Evolutionary conservation across 2,113 vertebrate species (phyloP).

Genomic region (Craseonycteris thonglongyai): DNA sequence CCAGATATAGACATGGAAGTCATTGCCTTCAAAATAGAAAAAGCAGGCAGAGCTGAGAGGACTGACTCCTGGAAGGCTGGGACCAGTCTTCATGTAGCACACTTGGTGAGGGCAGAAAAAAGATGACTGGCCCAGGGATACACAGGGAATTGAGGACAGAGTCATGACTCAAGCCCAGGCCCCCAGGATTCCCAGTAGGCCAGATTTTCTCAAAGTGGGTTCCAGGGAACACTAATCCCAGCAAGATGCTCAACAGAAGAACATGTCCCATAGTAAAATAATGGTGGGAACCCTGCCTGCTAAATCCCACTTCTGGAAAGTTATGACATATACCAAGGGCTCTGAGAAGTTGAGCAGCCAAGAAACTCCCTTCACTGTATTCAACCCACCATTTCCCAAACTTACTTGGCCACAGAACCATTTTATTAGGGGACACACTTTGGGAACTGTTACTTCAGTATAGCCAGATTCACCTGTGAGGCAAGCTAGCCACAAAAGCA

Average conservation of each 20-base stretch:
- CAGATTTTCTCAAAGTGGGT: background rate
- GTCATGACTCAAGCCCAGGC: background rate
- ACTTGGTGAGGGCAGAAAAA: background rate
- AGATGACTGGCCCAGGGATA: background rate
- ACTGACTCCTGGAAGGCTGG: background rate
- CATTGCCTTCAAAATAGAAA: background rate
- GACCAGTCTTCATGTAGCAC: background rate
- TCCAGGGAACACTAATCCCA: background rate
- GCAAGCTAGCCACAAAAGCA: background rate
- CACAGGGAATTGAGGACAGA: background rate
- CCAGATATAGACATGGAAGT: background rate
- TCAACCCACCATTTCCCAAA: background rate
- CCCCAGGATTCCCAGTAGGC: background rate
- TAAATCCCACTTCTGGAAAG: slow-evolving; percentile 13
- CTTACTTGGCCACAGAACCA: background rate
- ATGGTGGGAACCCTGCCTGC: background rate
- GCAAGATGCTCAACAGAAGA: background rate
- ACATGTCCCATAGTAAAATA: background rate
- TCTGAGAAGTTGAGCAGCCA: background rate
- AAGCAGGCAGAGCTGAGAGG: background rate
- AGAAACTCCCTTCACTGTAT: background rate
- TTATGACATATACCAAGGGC: background rate
- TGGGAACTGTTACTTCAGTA: background rate
- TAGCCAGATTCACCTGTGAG: background rate
- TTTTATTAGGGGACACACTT: background rate